phyloP scores from a whole-genome alignment of 2,888 invertebrate genomes.

The Phrixothrix hirtus region DNA sequence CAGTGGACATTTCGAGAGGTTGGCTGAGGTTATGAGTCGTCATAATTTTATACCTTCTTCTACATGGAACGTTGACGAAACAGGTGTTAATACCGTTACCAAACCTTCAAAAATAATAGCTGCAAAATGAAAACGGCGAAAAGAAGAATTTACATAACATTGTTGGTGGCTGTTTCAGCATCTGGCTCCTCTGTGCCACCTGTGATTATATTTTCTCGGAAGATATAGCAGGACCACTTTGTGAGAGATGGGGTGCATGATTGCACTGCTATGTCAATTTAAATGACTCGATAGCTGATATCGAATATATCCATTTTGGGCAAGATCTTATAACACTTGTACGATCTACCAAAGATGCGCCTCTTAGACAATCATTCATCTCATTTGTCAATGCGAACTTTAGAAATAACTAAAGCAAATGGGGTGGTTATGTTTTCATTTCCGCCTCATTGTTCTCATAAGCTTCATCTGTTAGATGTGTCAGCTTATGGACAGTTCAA shows the following conservation, averaged over 20 bases:
- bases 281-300: neutral
- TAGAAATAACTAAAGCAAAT: too few relatives aligned
- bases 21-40: too few relatives aligned
- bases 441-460: neutral
- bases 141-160: too few relatives aligned
- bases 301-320: too few relatives aligned
- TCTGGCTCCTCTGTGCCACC: neutral
- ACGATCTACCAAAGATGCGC: neutral
- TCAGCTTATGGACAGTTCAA: neutral
- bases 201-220: slow-evolving; percentile 1
- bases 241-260: neutral
- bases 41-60: too few relatives aligned
- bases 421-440: neutral
- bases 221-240: neutral
- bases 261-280: too few relatives aligned
- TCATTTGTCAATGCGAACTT: neutral
- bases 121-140: too few relatives aligned
- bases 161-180: too few relatives aligned
- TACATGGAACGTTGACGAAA: too few relatives aligned
- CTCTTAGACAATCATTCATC: neutral
- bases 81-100: too few relatives aligned
- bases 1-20: too few relatives aligned
- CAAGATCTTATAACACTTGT: neutral
- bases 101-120: too few relatives aligned
- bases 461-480: neutral